Conservation (phyloP, 2,113 vertebrate species). For the Carassius auratus region DNA sequence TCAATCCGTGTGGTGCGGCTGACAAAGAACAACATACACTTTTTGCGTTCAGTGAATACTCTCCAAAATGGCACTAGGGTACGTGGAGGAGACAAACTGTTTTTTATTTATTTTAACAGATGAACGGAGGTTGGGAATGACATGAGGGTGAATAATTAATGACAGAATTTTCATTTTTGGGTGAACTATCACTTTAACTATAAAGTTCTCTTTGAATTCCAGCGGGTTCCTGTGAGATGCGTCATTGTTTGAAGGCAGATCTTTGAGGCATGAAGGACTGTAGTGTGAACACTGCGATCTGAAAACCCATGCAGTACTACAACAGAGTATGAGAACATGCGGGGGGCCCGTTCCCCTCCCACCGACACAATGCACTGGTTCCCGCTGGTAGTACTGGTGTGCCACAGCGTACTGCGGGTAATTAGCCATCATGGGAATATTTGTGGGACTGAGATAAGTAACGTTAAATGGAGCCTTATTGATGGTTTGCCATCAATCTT, state of each 20-base stretch:
- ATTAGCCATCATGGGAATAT: conserved; percentile 34
- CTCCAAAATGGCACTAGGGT: too few species aligned
- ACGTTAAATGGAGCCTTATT: neutral
- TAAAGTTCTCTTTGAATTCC: neutral
- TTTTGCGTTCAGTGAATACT: too few species aligned
- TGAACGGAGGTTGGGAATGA: too few species aligned
- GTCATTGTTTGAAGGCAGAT: conserved; percentile 4
- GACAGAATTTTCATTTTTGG: too few species aligned
- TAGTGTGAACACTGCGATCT: neutral
- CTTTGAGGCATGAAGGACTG: neutral
- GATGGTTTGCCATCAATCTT: neutral
- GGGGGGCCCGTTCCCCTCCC: neutral
- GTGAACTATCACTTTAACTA: too few species aligned
- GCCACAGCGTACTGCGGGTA: neutral
- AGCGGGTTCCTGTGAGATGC: neutral
- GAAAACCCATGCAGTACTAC: neutral
- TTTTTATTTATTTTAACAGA: too few species aligned
- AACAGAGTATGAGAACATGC: neutral
- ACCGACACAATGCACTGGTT: neutral
- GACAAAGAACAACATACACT: too few species aligned
- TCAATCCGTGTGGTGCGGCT: too few species aligned
- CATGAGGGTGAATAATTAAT: too few species aligned
- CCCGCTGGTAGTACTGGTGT: neutral
- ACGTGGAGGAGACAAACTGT: too few species aligned
- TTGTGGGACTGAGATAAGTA: neutral